Percentiles rank a stretch among this genome's conserved stretches.
Conservation (phyloP, 1,140 invertebrate genomes). For the Andricus grossulariae region DNA sequence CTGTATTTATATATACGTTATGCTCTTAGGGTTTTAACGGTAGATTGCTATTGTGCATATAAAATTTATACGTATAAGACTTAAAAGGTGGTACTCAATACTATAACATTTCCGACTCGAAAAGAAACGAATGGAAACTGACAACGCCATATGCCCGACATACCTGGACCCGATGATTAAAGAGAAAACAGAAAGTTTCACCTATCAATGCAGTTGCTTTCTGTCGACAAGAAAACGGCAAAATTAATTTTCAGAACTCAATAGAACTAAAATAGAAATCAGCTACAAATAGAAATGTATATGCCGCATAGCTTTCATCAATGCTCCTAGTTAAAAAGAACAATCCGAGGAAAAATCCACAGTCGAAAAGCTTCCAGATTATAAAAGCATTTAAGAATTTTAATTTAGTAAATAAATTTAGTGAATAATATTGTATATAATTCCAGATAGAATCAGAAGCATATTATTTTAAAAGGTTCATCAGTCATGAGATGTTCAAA, state of each 20-base stretch:
- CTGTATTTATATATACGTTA: background rate
- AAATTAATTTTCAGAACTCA: constrained; percentile 3
- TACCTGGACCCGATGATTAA: constrained; percentile 23
- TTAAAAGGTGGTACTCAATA: background rate
- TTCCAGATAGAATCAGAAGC: no score
- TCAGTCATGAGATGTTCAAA: background rate
- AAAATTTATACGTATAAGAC: background rate
- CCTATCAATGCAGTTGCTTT: constrained; percentile 26
- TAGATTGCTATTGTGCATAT: background rate
- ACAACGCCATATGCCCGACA: constrained; percentile 9
- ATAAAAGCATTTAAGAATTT: no score
- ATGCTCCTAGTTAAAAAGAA: no score
- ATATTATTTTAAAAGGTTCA: no score
- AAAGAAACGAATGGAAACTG: constrained; percentile 22
- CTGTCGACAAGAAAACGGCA: background rate
- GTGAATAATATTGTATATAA: no score
- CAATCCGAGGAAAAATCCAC: no score
- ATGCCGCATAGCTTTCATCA: no score
- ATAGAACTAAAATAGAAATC: constrained; percentile 14
- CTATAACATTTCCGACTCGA: background rate
- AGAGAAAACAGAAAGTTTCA: constrained; percentile 30
- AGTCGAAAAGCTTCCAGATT: no score
- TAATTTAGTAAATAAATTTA: no score
- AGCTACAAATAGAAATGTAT: background rate
- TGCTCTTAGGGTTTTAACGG: background rate